phyloP scores from a whole-genome alignment of 2,888 invertebrate genomes.

The Tachina grossa region DNA sequence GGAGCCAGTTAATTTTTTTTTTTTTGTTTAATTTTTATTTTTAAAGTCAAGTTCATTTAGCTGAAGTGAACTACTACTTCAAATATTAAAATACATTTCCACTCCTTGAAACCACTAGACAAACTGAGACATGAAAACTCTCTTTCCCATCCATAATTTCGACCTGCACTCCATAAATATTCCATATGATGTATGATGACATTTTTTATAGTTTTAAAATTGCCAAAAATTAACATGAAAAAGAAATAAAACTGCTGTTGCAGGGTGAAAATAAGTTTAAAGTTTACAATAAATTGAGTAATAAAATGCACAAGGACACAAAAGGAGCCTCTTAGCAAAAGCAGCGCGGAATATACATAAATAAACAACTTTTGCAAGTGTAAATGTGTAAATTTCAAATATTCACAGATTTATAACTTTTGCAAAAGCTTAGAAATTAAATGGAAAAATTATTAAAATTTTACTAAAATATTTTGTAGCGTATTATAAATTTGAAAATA shows the following conservation, averaged over 20 bases:
- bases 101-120: not conserved
- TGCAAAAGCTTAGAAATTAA: slow-evolving; percentile 60
- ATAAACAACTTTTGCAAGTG: slow-evolving; percentile 67
- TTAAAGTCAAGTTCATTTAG: too few relatives aligned
- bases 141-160: not conserved
- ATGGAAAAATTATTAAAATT: slow-evolving; percentile 69
- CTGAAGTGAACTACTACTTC: too few relatives aligned
- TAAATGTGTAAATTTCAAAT: slow-evolving; percentile 77
- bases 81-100: not conserved
- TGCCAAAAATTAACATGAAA: slow-evolving; percentile 76
- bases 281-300: slow-evolving; percentile 53
- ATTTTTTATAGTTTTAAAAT: slow-evolving; percentile 52
- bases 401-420: slow-evolving; percentile 43
- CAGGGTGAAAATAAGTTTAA: slow-evolving; percentile 21
- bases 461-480: slow-evolving; percentile 25
- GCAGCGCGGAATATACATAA: slow-evolving; percentile 36
- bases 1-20: too few relatives aligned
- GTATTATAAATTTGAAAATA: not conserved
- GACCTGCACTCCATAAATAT: slow-evolving; percentile 35
- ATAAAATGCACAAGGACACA: slow-evolving; percentile 66
- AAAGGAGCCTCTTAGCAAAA: slow-evolving; percentile 33
- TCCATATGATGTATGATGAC: slow-evolving; percentile 43
- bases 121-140: not conserved
- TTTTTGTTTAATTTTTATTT: too few relatives aligned
- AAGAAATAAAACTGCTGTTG: slow-evolving; percentile 74